A percentile compares a stretch with the other conserved stretches of the same genome.
These are phyloP conservation scores for Entomyzon cyanotis DNA, from an alignment of 2,113 vertebrate genomes.

Conservation along the genomic window DNA sequence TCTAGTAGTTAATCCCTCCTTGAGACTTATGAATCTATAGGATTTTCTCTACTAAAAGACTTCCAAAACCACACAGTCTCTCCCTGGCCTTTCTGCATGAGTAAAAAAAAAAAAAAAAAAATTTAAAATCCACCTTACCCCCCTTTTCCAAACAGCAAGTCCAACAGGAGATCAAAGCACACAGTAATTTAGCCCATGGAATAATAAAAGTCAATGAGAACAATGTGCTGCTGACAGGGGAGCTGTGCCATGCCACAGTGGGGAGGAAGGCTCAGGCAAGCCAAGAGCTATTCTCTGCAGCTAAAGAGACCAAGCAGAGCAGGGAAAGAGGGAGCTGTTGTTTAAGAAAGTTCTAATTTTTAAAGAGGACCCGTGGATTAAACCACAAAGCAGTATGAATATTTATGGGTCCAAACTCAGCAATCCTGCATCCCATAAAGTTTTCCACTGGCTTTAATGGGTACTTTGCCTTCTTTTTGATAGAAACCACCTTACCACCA, in stretches of 20 bases:
- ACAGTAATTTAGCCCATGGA: background rate
- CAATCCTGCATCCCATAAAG: background rate
- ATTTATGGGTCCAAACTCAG: background rate
- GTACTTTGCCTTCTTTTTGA: background rate
- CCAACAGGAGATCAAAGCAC: background rate
- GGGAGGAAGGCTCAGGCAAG: background rate
- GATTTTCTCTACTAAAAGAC: background rate
- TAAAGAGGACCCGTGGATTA: background rate
- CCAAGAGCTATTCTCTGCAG: background rate
- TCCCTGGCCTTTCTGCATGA: background rate
- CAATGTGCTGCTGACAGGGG: slow-evolving; percentile 11
- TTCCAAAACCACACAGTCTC: background rate
- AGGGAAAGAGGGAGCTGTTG: background rate
- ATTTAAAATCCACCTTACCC: background rate
- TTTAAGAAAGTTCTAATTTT: background rate
- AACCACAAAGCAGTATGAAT: background rate
- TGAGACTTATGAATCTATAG: background rate
- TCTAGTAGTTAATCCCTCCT: background rate
- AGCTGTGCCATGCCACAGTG: background rate
- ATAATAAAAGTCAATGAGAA: slow-evolving; percentile 32
- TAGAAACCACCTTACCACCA: background rate
- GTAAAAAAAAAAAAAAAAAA: background rate
- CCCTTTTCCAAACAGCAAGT: background rate
- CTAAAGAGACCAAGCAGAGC: background rate
- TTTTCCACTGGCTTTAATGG: background rate